Percentiles rank a stretch among this genome's conserved stretches.
phyloP scores from a whole-genome alignment of 2,113 vertebrate species.

The Notiomystis cincta region DNA sequence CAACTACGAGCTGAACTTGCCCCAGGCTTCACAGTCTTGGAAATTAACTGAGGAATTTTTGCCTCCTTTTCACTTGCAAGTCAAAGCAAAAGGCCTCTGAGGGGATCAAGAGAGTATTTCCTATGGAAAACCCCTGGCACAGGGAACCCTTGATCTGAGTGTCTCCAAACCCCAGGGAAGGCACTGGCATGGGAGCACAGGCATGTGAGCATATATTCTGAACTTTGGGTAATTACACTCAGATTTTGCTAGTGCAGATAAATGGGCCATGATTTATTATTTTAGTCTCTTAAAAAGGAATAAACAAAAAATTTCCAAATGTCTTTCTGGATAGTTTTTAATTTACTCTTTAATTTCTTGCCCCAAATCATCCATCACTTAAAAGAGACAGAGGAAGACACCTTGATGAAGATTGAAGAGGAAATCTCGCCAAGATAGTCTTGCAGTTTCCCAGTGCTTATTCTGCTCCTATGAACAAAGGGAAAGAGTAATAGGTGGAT shows the following conservation, averaged over 20 bases:
- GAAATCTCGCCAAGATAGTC: neutral
- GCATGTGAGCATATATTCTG: rapidly evolving
- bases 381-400: neutral
- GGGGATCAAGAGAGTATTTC: neutral
- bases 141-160: neutral
- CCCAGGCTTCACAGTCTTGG: neutral
- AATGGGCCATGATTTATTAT: neutral
- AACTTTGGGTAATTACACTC: neutral
- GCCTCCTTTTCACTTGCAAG: neutral
- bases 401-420: neutral
- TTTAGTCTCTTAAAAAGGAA: neutral
- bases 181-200: neutral
- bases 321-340: neutral
- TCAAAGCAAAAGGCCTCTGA: neutral
- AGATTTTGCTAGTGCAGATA: neutral
- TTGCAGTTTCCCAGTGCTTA: neutral
- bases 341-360: neutral
- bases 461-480: neutral
- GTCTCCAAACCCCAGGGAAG: neutral
- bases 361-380: neutral
- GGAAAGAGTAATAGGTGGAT: neutral
- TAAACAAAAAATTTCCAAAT: neutral
- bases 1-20: neutral
- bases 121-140: neutral
- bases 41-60: neutral